Percentiles rank a stretch among this genome's conserved stretches.
These are phyloP conservation scores for Callorhinus ursinus DNA, from an alignment of 2,113 vertebrate species.

Conservation along the genomic window DNA sequence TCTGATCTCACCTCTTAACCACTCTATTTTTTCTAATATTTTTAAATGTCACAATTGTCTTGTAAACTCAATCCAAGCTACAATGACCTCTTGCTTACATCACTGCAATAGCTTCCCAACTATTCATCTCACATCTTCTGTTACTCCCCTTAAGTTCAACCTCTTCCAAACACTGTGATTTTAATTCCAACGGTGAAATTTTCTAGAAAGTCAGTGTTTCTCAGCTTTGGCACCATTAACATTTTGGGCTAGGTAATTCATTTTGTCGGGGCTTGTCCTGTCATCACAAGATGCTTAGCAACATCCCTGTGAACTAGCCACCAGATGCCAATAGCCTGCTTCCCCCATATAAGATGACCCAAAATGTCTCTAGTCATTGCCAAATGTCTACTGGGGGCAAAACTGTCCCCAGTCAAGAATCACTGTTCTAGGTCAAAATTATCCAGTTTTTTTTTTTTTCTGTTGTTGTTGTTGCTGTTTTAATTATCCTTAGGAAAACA, in stretches of 20 bases:
- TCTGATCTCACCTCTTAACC: neutral
- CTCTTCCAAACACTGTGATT: neutral
- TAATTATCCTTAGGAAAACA: neutral
- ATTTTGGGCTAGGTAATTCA: neutral
- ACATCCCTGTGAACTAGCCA: neutral
- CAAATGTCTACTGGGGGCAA: neutral
- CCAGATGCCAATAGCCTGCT: neutral
- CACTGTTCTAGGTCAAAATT: neutral
- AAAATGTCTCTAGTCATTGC: neutral
- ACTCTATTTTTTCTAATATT: neutral
- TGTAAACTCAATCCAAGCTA: neutral
- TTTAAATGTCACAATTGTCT: neutral
- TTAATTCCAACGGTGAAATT: neutral
- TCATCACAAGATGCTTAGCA: neutral
- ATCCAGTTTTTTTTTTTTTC: neutral
- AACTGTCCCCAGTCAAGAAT: neutral
- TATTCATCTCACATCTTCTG: neutral
- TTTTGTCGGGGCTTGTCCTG: neutral
- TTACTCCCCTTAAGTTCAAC: neutral
- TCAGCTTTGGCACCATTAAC: neutral
- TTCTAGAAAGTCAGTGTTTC: neutral
- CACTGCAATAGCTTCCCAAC: neutral
- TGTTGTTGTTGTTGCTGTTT: too few relatives aligned
- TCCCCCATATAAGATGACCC: neutral
- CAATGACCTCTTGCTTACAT: neutral